Evolutionary conservation across 2,797 vertebrate species (phyloP).

Genomic region (Xenentodon cancila): DNA sequence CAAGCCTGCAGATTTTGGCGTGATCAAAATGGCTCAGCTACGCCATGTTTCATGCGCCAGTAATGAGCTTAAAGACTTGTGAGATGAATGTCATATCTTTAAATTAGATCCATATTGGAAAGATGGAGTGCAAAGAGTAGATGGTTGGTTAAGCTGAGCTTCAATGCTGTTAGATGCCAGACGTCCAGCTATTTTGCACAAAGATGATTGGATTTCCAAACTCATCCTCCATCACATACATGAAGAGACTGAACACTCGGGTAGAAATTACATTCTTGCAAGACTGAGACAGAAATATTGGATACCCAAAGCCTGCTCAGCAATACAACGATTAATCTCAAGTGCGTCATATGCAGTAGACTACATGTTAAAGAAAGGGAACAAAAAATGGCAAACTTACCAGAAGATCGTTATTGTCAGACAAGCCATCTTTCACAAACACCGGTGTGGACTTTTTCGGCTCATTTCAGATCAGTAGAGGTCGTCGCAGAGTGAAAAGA

Average conservation of each 20-base stretch:
- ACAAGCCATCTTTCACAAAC: neutral
- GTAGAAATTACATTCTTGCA: neutral
- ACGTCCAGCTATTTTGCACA: neutral
- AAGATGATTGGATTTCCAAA: neutral
- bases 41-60: too few relatives aligned
- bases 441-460: neutral
- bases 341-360: too few relatives aligned
- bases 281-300: neutral
- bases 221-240: neutral
- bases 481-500: neutral
- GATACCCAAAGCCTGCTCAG: neutral
- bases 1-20: too few relatives aligned
- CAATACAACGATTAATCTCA: neutral
- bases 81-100: neutral
- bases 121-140: neutral
- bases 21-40: too few relatives aligned
- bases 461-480: neutral
- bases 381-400: neutral
- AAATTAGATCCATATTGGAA: conserved; percentile 1
- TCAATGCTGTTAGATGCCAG: neutral
- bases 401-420: neutral
- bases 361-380: neutral
- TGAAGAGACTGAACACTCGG: neutral
- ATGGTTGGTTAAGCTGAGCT: neutral
- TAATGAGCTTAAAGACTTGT: too few relatives aligned